Percentiles rank a stretch among this genome's conserved stretches.
These are phyloP conservation scores for Sesia apiformis DNA, from an alignment of 2,888 invertebrate species.

Conservation along the genomic window DNA sequence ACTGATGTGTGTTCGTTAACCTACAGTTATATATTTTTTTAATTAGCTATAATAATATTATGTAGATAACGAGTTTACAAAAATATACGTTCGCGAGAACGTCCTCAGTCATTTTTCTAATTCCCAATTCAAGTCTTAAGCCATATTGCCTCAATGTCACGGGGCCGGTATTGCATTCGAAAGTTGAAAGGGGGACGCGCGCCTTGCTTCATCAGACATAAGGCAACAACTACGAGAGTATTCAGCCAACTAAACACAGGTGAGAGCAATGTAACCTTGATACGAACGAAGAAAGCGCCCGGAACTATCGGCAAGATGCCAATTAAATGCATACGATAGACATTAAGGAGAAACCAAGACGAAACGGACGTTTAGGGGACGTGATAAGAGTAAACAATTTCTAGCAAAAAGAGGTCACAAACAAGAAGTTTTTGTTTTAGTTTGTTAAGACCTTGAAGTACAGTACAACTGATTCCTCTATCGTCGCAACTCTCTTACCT, in stretches of 20 bases:
- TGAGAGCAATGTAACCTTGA: conserved; percentile 57
- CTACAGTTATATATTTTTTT: no score
- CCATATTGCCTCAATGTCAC: neutral
- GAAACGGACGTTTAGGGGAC: neutral
- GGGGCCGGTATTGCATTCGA: conserved; percentile 20
- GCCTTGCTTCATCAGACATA: conserved; percentile 26
- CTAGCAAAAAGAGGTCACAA: no score
- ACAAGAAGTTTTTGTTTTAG: no score
- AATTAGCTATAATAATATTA: no score
- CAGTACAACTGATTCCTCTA: no score
- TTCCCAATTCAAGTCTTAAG: no score
- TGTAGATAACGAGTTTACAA: no score
- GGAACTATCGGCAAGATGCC: conserved; percentile 31
- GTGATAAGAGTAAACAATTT: neutral
- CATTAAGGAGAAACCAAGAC: conserved; percentile 4
- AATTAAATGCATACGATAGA: conserved; percentile 30
- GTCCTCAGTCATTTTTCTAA: no score
- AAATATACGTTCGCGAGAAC: no score
- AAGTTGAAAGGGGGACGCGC: conserved; percentile 32
- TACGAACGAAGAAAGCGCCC: conserved; percentile 52
- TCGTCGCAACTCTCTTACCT: no score
- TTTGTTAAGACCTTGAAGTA: no score
- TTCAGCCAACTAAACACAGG: conserved; percentile 16
- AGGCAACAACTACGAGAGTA: neutral
- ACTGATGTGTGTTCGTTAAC: no score